Percentiles rank a stretch among this genome's conserved stretches.
Evolutionary conservation across 2,888 invertebrate genomes (phyloP).

Genomic region (Leptura quadrifasciata): DNA sequence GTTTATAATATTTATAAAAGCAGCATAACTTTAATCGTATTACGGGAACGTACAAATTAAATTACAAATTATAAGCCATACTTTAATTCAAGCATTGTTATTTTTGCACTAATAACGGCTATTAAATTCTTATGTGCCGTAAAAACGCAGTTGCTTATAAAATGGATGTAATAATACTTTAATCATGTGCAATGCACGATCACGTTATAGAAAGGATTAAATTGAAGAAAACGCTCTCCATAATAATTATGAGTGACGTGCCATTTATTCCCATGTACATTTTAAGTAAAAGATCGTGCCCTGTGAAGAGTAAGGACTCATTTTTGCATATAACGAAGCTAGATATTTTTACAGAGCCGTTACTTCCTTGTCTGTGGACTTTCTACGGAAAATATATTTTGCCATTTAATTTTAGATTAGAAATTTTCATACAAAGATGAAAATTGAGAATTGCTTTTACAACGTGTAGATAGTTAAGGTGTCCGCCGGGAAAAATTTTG

Average conservation of each 20-base stretch:
- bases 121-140: slow-evolving; percentile 26
- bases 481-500: no score
- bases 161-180: slow-evolving; percentile 41
- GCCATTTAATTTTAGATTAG: no score
- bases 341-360: slow-evolving; percentile 2
- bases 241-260: slow-evolving; percentile 49
- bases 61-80: slow-evolving; percentile 36
- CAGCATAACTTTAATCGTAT: slow-evolving; percentile 5
- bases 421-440: no score
- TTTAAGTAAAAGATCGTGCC: slow-evolving; percentile 41
- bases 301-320: slow-evolving; percentile 28
- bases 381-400: background rate
- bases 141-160: slow-evolving; percentile 27
- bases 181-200: slow-evolving; percentile 43
- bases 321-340: slow-evolving; percentile 42
- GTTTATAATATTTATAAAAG: slow-evolving; percentile 24
- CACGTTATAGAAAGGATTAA: slow-evolving; percentile 41
- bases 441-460: no score
- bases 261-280: slow-evolving; percentile 45
- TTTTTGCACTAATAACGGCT: slow-evolving; percentile 31
- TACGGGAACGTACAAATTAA: slow-evolving; percentile 17
- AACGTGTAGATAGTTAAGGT: no score
- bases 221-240: slow-evolving; percentile 42
- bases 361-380: slow-evolving; percentile 11
- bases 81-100: slow-evolving; percentile 28